Evolutionary conservation across 2,888 invertebrate genomes (phyloP).

Genomic region (Trypoxylon attenuatum): DNA sequence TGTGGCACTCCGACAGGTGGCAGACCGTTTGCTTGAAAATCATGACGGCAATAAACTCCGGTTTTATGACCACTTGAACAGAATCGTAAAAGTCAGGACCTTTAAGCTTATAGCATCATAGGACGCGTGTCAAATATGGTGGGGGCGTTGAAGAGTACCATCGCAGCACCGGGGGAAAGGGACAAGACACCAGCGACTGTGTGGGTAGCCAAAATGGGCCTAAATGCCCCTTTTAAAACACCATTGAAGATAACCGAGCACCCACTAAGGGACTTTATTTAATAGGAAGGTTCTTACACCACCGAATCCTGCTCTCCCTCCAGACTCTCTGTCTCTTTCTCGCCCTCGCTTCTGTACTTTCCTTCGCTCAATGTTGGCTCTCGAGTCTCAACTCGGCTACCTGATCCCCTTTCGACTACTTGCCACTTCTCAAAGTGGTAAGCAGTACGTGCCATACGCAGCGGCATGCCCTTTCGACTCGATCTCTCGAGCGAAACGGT

Average conservation of each 20-base stretch:
- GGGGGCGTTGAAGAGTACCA: conserved; percentile 65
- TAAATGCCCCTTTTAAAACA: conserved; percentile 68
- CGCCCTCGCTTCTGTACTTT: not conserved
- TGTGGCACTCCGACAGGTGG: conserved; percentile 73
- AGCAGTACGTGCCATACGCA: no score
- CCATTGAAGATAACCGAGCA: conserved; percentile 64
- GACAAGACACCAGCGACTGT: conserved; percentile 54
- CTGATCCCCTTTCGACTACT: no score
- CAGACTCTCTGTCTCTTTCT: not conserved
- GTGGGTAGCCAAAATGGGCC: conserved; percentile 69
- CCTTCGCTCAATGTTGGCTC: not conserved
- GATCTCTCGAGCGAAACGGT: no score
- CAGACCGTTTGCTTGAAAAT: conserved; percentile 74
- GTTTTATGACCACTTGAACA: conserved; percentile 79
- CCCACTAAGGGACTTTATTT: conserved; percentile 63
- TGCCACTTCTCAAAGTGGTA: no score
- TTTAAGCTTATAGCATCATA: conserved; percentile 71
- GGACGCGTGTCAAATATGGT: conserved; percentile 74
- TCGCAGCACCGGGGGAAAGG: conserved; percentile 32
- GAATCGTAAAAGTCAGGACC: conserved; percentile 78
- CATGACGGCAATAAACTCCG: conserved; percentile 77
- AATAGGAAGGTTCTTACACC: conserved; percentile 50
- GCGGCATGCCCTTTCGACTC: no score
- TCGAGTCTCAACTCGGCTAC: not conserved
- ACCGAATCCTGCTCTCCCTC: conserved; percentile 35